Evolutionary conservation across 2,113 vertebrate species (phyloP).

Genomic region (Stictonetta naevosa): DNA sequence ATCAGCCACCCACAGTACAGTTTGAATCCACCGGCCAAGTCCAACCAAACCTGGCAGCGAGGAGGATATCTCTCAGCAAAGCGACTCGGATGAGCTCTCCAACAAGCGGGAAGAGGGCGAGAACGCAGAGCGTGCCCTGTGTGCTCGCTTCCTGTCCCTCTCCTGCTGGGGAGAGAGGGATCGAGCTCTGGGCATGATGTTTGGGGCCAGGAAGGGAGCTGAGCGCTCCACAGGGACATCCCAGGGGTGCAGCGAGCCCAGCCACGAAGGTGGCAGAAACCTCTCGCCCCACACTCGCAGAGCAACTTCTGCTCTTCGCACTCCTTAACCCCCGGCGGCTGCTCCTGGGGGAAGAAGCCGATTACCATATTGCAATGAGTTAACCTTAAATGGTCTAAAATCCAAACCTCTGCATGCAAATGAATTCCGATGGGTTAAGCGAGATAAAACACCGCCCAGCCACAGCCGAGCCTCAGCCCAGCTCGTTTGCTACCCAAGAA

Average conservation of each 20-base stretch:
- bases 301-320: not conserved
- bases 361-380: slow-evolving; percentile 40
- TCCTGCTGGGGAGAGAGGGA: accelerated
- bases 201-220: not conserved
- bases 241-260: not conserved
- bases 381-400: slow-evolving; percentile 63
- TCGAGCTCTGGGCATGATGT: accelerated
- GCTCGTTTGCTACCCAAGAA: not conserved
- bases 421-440: not conserved
- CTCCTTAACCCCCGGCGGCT: not conserved
- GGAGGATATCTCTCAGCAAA: not conserved
- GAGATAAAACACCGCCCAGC: not conserved
- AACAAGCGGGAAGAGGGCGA: not conserved
- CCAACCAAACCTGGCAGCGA: not conserved
- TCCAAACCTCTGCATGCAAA: slow-evolving; percentile 23
- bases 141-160: not conserved
- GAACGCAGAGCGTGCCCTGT: not conserved
- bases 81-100: not conserved
- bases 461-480: not conserved
- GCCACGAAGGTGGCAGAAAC: not conserved
- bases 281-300: not conserved
- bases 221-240: not conserved
- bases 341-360: not conserved
- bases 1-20: not conserved
- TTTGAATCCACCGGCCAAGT: slow-evolving; percentile 28